phyloP scores from a whole-genome alignment of 2,888 invertebrate species.

The Camptogramma bilineatum region DNA sequence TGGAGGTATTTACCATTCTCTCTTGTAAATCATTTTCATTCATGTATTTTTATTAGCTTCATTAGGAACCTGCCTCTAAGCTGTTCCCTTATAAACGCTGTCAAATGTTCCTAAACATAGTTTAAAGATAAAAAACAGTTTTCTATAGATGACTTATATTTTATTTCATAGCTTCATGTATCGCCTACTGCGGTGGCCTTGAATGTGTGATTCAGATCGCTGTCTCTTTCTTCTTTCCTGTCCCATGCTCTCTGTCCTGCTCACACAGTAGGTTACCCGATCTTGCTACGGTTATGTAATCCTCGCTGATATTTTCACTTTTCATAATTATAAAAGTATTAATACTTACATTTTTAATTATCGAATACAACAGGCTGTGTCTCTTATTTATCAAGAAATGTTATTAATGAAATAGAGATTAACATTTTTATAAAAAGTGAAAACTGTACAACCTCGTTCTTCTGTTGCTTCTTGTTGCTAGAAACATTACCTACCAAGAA shows the following conservation, averaged over 20 bases:
- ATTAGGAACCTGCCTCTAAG: too few relatives aligned
- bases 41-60: background rate
- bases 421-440: background rate
- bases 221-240: background rate
- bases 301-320: background rate
- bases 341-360: background rate
- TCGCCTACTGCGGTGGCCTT: background rate
- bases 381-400: background rate
- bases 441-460: background rate
- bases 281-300: too few relatives aligned
- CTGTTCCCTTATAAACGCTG: background rate
- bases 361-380: background rate
- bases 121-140: too few relatives aligned
- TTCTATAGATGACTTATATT: too few relatives aligned
- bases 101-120: background rate
- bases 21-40: background rate
- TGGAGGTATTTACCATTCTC: background rate
- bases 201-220: background rate
- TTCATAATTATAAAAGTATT: background rate
- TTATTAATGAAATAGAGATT: background rate
- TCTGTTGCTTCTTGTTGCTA: background rate
- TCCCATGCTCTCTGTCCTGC: background rate
- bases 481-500: background rate
- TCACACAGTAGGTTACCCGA: background rate
- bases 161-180: too few relatives aligned